Percentiles rank a stretch among this genome's conserved stretches.
Conservation (phyloP, 2,888 invertebrate species). For the Odontomyia ornata region DNA sequence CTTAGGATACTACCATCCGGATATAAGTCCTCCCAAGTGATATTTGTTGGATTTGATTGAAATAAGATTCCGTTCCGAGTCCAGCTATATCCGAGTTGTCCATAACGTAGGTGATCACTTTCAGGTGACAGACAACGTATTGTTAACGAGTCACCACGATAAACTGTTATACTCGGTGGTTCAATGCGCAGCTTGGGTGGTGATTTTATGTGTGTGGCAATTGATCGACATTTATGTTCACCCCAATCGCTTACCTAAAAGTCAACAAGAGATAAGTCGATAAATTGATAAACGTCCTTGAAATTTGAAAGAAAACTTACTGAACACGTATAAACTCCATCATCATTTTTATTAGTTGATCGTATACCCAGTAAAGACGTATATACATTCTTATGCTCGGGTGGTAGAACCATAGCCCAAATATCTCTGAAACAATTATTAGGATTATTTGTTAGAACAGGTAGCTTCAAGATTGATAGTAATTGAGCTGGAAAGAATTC, state of each 20-base stretch:
- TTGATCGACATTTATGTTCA: constrained; percentile 72
- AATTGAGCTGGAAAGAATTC: too few species aligned
- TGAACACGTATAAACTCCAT: constrained; percentile 83
- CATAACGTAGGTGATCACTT: constrained; percentile 68
- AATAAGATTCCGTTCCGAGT: constrained; percentile 79
- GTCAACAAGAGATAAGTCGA: background rate
- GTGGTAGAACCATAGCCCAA: constrained; percentile 70
- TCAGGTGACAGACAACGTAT: constrained; percentile 73
- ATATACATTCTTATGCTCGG: constrained; percentile 62
- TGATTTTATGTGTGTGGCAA: constrained; percentile 68
- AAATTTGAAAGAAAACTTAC: constrained; percentile 60
- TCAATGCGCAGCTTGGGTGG: constrained; percentile 73
- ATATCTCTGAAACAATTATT: constrained; percentile 68
- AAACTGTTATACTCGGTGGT: constrained; percentile 73
- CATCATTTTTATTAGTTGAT: constrained; percentile 73
- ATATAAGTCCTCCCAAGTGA: constrained; percentile 85
- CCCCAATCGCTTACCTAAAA: constrained; percentile 72
- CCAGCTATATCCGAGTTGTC: constrained; percentile 83
- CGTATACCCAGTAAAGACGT: constrained; percentile 76
- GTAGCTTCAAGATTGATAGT: too few species aligned
- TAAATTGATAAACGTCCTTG: background rate
- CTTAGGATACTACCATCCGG: constrained; percentile 85
- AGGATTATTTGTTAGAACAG: too few species aligned
- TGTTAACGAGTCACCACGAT: constrained; percentile 65
- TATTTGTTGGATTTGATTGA: constrained; percentile 76